phyloP scores from a whole-genome alignment of 1,140 invertebrate genomes.

The Watersipora subatra region DNA sequence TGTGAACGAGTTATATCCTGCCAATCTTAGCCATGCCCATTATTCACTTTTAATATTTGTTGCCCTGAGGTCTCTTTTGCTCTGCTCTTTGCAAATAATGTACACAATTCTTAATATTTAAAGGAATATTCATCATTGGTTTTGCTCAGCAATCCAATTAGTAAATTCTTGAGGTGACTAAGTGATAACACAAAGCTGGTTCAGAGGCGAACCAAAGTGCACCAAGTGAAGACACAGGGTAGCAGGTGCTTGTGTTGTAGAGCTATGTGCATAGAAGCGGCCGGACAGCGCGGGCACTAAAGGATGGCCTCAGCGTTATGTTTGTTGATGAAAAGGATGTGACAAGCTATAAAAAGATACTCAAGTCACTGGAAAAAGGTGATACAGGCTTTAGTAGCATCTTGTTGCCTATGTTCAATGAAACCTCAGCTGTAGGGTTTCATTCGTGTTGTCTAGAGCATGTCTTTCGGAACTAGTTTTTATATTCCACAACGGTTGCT shows the following conservation, averaged over 20 bases:
- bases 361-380: constrained; percentile 68
- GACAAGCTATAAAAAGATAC: constrained; percentile 63
- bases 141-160: neutral
- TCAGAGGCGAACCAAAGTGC: no score
- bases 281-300: constrained; percentile 74
- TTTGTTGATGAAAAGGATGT: constrained; percentile 78
- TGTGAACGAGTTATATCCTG: neutral
- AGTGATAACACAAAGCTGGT: neutral
- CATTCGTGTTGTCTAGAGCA: no score
- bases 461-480: no score
- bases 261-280: constrained; percentile 89
- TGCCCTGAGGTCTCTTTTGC: neutral
- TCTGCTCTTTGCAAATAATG: neutral
- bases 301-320: constrained; percentile 77
- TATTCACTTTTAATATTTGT: neutral
- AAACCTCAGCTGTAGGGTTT: no score
- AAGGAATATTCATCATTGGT: neutral
- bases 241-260: constrained; percentile 15
- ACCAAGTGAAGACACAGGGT: neutral
- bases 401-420: no score
- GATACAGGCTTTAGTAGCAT: no score
- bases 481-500: no score
- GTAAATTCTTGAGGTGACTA: constrained; percentile 43
- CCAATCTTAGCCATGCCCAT: neutral
- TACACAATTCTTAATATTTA: neutral